Base-by-base conservation (phyloP, 2,888 invertebrate species). In the Carcina quercana region DNA sequence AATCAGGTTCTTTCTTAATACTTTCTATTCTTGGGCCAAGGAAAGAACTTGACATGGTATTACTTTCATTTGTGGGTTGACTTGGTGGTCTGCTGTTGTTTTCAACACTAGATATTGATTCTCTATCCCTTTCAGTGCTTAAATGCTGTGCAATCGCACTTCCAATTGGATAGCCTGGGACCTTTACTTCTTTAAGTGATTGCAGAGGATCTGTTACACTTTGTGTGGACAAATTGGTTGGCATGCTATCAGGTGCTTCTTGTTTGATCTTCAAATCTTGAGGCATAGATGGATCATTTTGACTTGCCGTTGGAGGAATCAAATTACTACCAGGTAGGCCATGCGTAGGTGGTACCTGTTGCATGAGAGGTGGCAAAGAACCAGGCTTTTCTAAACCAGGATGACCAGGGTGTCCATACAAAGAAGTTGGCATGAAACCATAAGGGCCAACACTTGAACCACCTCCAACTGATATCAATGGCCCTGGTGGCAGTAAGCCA, bases 151-250 rank as follows among this genome's bases (percentile, higher is more conserved):
- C 75, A 53, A 82, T 80, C 14, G 82, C 71, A 66, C 79, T 80
- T 40, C 86, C 86, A 25, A 87, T 85, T 36, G 89, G 87, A 57
- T 88, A 90, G 19, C 91, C 91, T 21, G 91, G 91, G 5, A 92
- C 91, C 83, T 92, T 92, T 1, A 93, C 92, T 64, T 92, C 92
- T 59, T 92, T 91, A 5, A 93, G 72, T 45, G 91, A 91, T 56
- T 93, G 92, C 42, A 93, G 61, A 2, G 93, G 93, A 78, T 93
- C 92, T 14, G 87, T 68, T 32, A 80, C 75, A 35, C 75, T 70
- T 39, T 86, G 86, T 27, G 87, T 83, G 24, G 85, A 83, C 24
- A 83, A 54, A 53, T 83, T 83, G 29, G 82, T 79, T 37, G 87
- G 76, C 52, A 82, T 65, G 43, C 63, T 75, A 41, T 85, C 85